Conservation (phyloP, 2,113 vertebrate genomes). For the Echinops telfairi region DNA sequence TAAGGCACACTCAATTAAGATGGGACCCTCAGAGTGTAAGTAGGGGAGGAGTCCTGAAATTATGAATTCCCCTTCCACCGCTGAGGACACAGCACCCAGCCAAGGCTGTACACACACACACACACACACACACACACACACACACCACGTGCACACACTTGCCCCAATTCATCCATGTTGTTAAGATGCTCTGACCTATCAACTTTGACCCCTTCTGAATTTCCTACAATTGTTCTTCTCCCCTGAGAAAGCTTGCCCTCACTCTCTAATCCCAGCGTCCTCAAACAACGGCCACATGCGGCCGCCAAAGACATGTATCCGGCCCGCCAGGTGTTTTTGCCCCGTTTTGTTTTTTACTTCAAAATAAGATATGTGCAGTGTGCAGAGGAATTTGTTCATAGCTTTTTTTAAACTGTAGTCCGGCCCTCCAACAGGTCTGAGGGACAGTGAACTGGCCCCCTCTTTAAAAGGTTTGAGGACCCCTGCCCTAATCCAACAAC, state of each 20-base stretch:
- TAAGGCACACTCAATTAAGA: conserved; percentile 49
- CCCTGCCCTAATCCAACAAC: too few species aligned
- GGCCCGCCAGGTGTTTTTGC: too few species aligned
- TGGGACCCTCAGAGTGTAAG: conserved; percentile 56
- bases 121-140: neutral
- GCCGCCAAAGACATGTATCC: too few species aligned
- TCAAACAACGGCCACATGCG: too few species aligned
- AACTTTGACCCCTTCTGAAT: neutral
- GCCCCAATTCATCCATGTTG: neutral
- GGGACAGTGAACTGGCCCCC: too few species aligned
- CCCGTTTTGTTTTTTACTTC: too few species aligned
- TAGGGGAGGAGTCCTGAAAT: neutral
- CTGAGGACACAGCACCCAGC: neutral
- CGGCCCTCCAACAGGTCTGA: too few species aligned
- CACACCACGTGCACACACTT: fast-evolving
- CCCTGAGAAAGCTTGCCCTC: neutral
- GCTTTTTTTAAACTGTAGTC: too few species aligned
- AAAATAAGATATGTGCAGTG: too few species aligned
- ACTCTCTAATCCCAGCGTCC: neutral
- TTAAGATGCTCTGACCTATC: neutral
- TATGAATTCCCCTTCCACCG: conserved; percentile 40
- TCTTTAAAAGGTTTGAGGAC: too few species aligned
- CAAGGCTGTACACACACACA: neutral
- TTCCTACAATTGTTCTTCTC: neutral
- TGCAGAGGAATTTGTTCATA: too few species aligned